Conservation (phyloP, 2,113 vertebrate genomes). For the Lampris megalopsis region DNA sequence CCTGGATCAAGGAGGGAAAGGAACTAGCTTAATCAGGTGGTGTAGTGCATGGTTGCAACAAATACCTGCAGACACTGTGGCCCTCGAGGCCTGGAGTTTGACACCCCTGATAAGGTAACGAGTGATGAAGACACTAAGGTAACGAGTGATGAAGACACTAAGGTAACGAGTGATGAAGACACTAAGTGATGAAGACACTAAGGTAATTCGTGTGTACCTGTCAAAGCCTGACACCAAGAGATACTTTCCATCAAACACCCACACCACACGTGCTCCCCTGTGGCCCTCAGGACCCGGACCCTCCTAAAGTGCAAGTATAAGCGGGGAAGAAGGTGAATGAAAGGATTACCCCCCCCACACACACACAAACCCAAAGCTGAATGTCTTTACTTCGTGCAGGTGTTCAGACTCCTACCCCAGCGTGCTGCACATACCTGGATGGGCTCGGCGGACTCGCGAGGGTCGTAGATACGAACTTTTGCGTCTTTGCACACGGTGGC, state of each 20-base stretch:
- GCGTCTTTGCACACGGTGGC: slow-evolving; percentile 94
- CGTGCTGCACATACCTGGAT: slow-evolving; percentile 82
- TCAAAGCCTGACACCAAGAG: slow-evolving; percentile 95
- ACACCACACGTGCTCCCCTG: slow-evolving; percentile 91
- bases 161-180: background rate
- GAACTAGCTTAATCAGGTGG: too few species aligned
- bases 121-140: too few species aligned
- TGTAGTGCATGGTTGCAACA: too few species aligned
- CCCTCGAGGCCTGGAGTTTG: too few species aligned
- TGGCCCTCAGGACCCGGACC: slow-evolving; percentile 91
- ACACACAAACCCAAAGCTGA: too few species aligned
- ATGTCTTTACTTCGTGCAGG: too few species aligned
- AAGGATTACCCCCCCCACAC: too few species aligned
- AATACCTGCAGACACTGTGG: too few species aligned
- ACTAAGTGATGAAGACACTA: background rate
- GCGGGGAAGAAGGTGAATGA: background rate
- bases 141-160: too few species aligned
- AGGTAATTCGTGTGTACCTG: slow-evolving; percentile 77
- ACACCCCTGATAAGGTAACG: too few species aligned
- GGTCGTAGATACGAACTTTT: slow-evolving; percentile 88
- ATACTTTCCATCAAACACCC: slow-evolving; percentile 89
- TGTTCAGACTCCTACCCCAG: background rate
- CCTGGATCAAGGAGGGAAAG: too few species aligned
- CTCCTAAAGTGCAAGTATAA: slow-evolving; percentile 77
- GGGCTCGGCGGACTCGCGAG: slow-evolving; percentile 82